Percentiles rank a stretch among this genome's conserved stretches.
These are phyloP conservation scores for Hypanus sabinus DNA, from an alignment of 2,113 vertebrate genomes.

Conservation along the genomic window DNA sequence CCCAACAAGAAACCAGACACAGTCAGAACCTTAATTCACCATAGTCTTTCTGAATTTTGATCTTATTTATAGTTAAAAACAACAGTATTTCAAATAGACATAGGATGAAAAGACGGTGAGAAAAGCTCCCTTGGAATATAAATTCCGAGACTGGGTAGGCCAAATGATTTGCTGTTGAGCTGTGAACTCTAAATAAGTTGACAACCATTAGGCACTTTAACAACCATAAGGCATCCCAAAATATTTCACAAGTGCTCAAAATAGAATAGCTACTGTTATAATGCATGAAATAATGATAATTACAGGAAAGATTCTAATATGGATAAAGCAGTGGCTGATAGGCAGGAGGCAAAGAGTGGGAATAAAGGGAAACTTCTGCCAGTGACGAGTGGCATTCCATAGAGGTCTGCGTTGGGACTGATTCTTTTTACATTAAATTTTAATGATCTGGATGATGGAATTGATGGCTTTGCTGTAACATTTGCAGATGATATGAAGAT, in stretches of 20 bases:
- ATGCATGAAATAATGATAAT: background rate
- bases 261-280: background rate
- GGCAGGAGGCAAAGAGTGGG: too few relatives aligned
- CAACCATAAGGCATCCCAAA: background rate
- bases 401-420: too few relatives aligned
- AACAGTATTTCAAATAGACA: background rate
- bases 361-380: too few relatives aligned
- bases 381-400: too few relatives aligned
- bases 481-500: too few relatives aligned
- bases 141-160: background rate
- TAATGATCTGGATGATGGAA: too few relatives aligned
- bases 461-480: too few relatives aligned
- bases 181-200: background rate
- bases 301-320: too few relatives aligned
- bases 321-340: too few relatives aligned
- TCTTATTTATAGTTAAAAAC: background rate
- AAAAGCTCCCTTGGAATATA: background rate
- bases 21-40: background rate
- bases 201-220: background rate
- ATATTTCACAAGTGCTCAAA: background rate
- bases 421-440: too few relatives aligned
- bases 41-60: background rate
- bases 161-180: background rate
- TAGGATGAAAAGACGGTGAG: background rate
- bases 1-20: background rate